Conservation (phyloP, 2,113 vertebrate genomes). For the Centropus unirufus region DNA sequence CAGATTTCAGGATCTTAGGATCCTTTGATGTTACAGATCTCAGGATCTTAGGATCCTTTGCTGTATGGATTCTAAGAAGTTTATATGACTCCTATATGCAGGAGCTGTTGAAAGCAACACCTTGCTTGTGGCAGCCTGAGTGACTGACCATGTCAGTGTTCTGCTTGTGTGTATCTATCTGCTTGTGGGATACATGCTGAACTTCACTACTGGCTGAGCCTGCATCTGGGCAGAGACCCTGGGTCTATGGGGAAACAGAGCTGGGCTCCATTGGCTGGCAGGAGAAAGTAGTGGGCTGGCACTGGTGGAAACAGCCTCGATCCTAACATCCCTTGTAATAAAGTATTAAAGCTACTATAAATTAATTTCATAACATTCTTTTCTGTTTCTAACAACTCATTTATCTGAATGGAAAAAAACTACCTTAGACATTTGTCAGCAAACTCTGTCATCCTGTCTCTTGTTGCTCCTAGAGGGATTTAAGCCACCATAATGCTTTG, state of each 20-base stretch:
- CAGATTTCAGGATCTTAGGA: no score
- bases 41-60: no score
- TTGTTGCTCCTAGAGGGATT: not conserved
- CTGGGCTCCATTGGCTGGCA: not conserved
- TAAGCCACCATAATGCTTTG: not conserved
- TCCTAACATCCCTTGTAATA: not conserved
- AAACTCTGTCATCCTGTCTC: not conserved
- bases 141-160: accelerated
- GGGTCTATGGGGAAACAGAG: accelerated
- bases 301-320: accelerated
- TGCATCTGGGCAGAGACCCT: not conserved
- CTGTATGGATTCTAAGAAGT: no score
- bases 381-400: not conserved
- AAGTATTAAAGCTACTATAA: not conserved
- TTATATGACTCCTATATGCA: not conserved
- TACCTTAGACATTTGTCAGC: not conserved
- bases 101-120: not conserved
- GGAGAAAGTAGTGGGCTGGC: not conserved
- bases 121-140: not conserved
- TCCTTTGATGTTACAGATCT: no score
- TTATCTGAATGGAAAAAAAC: not conserved
- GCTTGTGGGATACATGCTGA: accelerated
- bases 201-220: not conserved
- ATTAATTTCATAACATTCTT: not conserved
- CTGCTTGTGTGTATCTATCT: accelerated